A percentile compares a stretch with the other conserved stretches of the same genome.
These are phyloP conservation scores for Poeciliopsis prolifica DNA, from an alignment of 2,113 vertebrate species.

Conservation along the genomic window DNA sequence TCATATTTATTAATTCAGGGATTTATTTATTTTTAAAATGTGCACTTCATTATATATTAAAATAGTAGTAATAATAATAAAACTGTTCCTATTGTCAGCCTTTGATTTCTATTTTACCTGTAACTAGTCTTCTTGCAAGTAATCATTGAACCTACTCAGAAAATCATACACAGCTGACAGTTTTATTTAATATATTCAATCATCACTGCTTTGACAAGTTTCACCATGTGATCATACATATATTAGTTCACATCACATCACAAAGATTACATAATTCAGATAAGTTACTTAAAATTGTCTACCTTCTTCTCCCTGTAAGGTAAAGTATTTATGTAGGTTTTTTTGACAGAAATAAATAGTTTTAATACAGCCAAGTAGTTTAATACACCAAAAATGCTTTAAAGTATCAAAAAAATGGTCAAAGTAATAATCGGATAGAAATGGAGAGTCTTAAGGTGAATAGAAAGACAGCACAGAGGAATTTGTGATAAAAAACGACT, in stretches of 20 bases:
- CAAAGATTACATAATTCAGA: background rate
- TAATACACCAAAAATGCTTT: background rate
- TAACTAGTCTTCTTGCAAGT: background rate
- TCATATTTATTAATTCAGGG: background rate
- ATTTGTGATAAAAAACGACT: background rate
- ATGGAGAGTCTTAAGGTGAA: background rate
- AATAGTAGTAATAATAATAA: background rate
- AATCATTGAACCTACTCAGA: background rate
- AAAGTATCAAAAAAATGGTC: background rate
- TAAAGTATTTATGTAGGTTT: background rate
- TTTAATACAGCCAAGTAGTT: no score
- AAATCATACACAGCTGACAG: background rate
- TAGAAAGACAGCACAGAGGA: background rate
- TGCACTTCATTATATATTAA: background rate
- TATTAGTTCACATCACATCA: background rate
- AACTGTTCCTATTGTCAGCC: background rate
- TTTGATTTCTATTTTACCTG: background rate
- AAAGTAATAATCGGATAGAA: background rate
- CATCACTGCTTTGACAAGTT: conserved; percentile 1
- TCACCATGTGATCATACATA: conserved; percentile 24
- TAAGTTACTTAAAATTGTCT: background rate
- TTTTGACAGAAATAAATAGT: background rate
- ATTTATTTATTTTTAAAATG: background rate
- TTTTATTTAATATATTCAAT: conserved; percentile 6
- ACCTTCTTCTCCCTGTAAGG: background rate